phyloP scores from a whole-genome alignment of 2,113 vertebrate genomes.

The Microtus oregoni region DNA sequence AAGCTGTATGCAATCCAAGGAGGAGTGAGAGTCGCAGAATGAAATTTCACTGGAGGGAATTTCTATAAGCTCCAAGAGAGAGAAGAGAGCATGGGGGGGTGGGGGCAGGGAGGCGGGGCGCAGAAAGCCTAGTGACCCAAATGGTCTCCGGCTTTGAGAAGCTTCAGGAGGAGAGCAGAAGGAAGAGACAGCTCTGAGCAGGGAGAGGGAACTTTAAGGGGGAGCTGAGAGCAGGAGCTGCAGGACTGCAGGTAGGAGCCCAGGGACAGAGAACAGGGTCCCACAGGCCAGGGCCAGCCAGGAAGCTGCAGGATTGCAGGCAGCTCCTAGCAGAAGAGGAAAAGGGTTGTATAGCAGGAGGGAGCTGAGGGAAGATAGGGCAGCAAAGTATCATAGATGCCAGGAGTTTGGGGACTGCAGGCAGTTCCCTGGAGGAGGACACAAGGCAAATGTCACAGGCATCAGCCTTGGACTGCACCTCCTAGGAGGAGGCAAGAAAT shows the following conservation, averaged over 20 bases:
- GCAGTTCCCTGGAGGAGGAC: background rate
- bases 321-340: background rate
- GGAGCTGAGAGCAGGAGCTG: background rate
- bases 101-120: no score
- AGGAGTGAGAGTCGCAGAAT: background rate
- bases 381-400: background rate
- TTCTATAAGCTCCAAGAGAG: background rate
- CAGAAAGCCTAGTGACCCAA: background rate
- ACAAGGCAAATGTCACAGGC: background rate
- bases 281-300: background rate
- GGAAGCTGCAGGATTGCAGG: background rate
- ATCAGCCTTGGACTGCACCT: background rate
- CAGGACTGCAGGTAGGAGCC: no score
- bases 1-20: background rate
- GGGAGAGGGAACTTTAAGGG: background rate
- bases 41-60: background rate
- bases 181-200: background rate
- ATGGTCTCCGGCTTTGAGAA: background rate
- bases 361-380: background rate
- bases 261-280: background rate
- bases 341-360: background rate
- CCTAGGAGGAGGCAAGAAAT: background rate
- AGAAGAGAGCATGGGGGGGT: fast-evolving
- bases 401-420: background rate
- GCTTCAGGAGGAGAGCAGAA: background rate